These are phyloP conservation scores for Takifugu flavidus DNA, from an alignment of 2,113 vertebrate genomes.

Conservation along the genomic window DNA sequence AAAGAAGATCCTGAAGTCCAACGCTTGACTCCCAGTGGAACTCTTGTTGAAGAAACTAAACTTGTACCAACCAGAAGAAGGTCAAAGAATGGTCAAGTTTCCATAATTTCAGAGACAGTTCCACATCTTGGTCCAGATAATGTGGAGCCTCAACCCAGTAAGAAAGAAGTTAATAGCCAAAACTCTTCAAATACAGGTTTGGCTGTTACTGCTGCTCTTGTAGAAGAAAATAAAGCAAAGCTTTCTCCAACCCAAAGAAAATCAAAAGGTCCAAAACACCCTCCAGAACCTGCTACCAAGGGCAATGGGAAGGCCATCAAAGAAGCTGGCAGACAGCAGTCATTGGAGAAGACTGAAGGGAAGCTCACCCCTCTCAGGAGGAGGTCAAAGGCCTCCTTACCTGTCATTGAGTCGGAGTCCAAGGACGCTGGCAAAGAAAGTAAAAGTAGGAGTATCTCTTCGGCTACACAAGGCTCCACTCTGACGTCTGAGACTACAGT, in stretches of 20 bases:
- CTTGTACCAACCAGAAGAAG: slow-evolving; percentile 13
- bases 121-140: no score
- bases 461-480: background rate
- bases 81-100: slow-evolving; percentile 1
- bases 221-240: background rate
- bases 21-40: background rate
- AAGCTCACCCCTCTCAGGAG: background rate
- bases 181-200: background rate
- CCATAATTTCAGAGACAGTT: no score
- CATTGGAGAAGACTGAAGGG: background rate
- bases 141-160: no score
- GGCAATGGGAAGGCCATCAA: background rate
- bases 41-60: slow-evolving; percentile 5
- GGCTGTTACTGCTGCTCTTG: background rate
- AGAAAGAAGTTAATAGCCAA: background rate
- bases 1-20: background rate
- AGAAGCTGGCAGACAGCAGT: background rate
- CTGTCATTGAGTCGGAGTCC: background rate
- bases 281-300: background rate
- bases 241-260: slow-evolving; percentile 17
- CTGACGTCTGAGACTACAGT: background rate
- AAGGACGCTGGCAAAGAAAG: background rate
- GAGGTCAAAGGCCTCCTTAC: background rate
- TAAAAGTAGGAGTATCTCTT: no score
- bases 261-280: background rate